Evolutionary conservation across 2,113 vertebrate species (phyloP).

Genomic region (Elephantulus edwardii): DNA sequence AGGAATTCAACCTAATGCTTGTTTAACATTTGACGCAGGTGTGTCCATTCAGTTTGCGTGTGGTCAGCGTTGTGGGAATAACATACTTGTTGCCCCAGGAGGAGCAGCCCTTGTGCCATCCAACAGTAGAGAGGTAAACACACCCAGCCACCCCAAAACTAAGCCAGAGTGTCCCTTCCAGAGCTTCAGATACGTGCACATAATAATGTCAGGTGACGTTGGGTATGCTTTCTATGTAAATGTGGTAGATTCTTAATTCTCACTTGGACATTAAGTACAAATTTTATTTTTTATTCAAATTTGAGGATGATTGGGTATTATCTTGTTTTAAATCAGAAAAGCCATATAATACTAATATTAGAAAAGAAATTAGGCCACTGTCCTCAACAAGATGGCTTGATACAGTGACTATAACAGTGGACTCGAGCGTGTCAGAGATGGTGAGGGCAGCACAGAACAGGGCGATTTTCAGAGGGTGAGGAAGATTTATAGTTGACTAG

Average conservation of each 20-base stretch:
- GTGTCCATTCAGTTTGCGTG: conserved; percentile 96
- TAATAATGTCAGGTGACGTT: not conserved
- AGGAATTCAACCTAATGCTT: not conserved
- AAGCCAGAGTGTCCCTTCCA: no score
- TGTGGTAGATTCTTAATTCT: not conserved
- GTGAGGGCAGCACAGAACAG: no score
- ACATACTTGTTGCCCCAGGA: conserved; percentile 98
- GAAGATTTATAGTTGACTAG: no score
- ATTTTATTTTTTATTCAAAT: not conserved
- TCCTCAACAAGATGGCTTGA: no score
- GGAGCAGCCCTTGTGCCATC: conserved; percentile 95
- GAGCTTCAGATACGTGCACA: not conserved
- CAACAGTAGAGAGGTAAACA: conserved; percentile 95
- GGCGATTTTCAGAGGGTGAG: no score
- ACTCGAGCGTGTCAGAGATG: no score
- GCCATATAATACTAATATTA: not conserved
- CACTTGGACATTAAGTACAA: not conserved
- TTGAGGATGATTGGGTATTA: not conserved
- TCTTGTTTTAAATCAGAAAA: conserved; percentile 30
- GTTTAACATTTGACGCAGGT: conserved; percentile 81
- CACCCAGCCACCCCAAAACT: not conserved
- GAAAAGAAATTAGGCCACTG: not conserved
- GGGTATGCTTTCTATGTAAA: not conserved
- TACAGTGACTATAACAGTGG: no score
- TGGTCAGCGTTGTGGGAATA: conserved; percentile 97